phyloP scores from a whole-genome alignment of 2,113 vertebrate genomes.

The Lophotis ruficrista region DNA sequence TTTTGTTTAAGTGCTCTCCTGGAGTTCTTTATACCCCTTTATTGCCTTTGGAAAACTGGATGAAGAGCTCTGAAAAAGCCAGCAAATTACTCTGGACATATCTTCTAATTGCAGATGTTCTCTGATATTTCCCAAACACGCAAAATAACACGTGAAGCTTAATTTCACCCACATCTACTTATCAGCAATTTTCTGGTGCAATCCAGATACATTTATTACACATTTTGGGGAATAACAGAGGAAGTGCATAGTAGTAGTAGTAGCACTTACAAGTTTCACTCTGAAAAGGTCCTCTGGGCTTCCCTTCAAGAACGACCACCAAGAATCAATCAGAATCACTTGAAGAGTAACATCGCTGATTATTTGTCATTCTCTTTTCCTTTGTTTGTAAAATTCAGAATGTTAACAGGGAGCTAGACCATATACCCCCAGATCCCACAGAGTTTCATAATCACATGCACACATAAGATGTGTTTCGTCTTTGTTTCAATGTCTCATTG shows the following conservation, averaged over 20 bases:
- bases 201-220: neutral
- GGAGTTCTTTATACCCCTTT: neutral
- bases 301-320: neutral
- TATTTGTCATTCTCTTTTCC: neutral
- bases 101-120: neutral
- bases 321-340: neutral
- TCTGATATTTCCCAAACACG: neutral
- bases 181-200: neutral
- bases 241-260: neutral
- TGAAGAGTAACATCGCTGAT: neutral
- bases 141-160: neutral
- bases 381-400: neutral
- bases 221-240: neutral
- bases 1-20: conserved; percentile 3
- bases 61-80: neutral
- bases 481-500: neutral
- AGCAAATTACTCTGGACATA: neutral
- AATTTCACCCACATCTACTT: neutral
- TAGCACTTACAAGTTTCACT: neutral
- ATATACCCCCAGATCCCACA: neutral
- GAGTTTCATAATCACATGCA: neutral
- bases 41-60: neutral
- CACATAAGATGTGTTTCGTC: neutral
- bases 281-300: neutral
- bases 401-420: neutral